These are phyloP conservation scores for Pimpla rufipes DNA, from an alignment of 2,888 invertebrate genomes.

Conservation along the genomic window DNA sequence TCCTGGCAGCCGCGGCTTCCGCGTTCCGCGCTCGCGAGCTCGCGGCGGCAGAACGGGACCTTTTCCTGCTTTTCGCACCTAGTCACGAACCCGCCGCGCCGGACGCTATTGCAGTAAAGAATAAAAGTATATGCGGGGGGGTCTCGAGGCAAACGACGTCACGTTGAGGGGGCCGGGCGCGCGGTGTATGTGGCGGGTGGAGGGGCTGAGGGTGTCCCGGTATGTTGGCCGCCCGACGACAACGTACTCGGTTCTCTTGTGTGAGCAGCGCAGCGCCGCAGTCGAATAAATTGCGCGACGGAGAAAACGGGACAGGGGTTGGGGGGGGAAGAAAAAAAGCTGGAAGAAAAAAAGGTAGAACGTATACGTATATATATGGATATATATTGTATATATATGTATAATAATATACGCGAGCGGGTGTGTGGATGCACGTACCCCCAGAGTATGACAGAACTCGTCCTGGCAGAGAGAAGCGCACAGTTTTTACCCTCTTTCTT, in stretches of 20 bases:
- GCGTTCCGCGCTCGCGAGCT: constrained; percentile 20
- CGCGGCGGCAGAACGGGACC: no score
- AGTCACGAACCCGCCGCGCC: constrained; percentile 58
- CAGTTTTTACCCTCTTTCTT: constrained; percentile 45
- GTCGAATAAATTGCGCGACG: constrained; percentile 48
- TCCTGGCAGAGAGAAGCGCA: constrained; percentile 20
- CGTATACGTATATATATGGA: no score
- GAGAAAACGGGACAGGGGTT: neutral
- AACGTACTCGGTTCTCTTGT: constrained; percentile 18
- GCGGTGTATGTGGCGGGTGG: no score
- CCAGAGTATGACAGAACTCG: constrained; percentile 47
- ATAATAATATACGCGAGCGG: no score
- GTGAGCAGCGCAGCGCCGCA: constrained; percentile 8
- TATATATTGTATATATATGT: neutral
- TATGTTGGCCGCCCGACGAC: constrained; percentile 19
- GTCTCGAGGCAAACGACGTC: constrained; percentile 36
- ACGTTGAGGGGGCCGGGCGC: constrained; percentile 14
- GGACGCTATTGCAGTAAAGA: constrained; percentile 54
- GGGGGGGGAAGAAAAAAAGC: neutral
- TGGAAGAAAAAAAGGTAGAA: neutral
- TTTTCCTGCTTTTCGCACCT: constrained; percentile 54
- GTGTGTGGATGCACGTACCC: neutral
- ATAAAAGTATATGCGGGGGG: constrained; percentile 37
- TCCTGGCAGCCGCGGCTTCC: neutral
- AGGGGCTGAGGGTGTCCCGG: neutral